Percentiles rank a stretch among this genome's conserved stretches.
phyloP scores from a whole-genome alignment of 2,797 vertebrate species.

The Phrynocephalus forsythii region DNA sequence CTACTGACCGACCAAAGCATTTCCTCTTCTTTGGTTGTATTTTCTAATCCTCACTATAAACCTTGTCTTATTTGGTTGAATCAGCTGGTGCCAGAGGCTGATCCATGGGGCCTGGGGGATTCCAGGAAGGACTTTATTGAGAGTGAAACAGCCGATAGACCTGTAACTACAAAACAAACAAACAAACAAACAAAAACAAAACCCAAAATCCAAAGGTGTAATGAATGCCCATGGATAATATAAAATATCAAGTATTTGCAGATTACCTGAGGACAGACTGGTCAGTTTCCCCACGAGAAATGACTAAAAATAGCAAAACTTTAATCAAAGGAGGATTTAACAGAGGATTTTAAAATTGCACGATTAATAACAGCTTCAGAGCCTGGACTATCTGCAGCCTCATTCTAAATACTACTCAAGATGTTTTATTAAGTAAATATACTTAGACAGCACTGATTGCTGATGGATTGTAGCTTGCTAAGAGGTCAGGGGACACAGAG shows the following conservation, averaged over 20 bases:
- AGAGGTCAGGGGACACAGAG: background rate
- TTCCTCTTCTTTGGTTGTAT: background rate
- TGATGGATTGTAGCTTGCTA: background rate
- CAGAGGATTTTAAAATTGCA: background rate
- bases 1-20: background rate
- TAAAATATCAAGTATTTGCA: constrained; percentile 8
- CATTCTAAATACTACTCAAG: background rate
- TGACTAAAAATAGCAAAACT: background rate
- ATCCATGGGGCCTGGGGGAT: background rate
- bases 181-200: background rate
- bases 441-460: background rate
- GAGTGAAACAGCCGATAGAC: constrained; percentile 8
- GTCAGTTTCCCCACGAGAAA: background rate
- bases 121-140: constrained; percentile 13
- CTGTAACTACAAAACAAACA: background rate
- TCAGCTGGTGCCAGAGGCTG: background rate
- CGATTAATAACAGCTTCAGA: background rate
- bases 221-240: constrained; percentile 1
- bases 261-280: background rate
- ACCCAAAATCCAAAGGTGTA: too few relatives aligned
- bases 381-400: background rate
- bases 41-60: constrained; percentile 12
- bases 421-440: constrained; percentile 16
- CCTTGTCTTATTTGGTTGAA: constrained; percentile 12
- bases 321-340: constrained; percentile 6